These are phyloP conservation scores for Ochropleura plecta DNA, from an alignment of 2,888 invertebrate genomes.

Conservation along the genomic window DNA sequence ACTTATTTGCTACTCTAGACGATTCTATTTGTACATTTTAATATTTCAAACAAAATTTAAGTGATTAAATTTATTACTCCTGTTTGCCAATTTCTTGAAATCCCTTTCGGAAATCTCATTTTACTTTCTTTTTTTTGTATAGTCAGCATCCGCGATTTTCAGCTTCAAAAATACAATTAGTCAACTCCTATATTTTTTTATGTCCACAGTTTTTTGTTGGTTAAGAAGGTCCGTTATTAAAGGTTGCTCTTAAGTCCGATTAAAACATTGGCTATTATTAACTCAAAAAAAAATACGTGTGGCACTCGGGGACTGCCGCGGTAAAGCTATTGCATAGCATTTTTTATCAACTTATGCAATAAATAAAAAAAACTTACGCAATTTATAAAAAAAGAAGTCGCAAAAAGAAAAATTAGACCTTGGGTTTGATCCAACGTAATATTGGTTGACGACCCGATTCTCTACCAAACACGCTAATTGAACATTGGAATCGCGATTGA, in stretches of 20 bases:
- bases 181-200: neutral
- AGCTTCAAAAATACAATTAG: neutral
- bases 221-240: neutral
- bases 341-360: too few relatives aligned
- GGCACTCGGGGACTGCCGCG: too few relatives aligned
- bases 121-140: slow-evolving; percentile 4
- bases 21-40: slow-evolving; percentile 60
- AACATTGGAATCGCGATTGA: too few relatives aligned
- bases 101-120: slow-evolving; percentile 5
- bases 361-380: too few relatives aligned
- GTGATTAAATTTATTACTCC: slow-evolving; percentile 49
- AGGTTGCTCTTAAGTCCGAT: neutral
- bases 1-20: slow-evolving; percentile 48
- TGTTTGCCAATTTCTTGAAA: slow-evolving; percentile 25
- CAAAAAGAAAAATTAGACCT: too few relatives aligned
- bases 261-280: neutral
- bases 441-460: too few relatives aligned
- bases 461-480: too few relatives aligned
- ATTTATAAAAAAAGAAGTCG: too few relatives aligned
- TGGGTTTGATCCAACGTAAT: too few relatives aligned
- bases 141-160: neutral
- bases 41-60: slow-evolving; percentile 49
- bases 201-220: neutral
- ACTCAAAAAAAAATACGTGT: too few relatives aligned
- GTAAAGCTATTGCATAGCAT: too few relatives aligned